phyloP scores from a whole-genome alignment of 2,113 vertebrate species.

The Gila orcuttii region DNA sequence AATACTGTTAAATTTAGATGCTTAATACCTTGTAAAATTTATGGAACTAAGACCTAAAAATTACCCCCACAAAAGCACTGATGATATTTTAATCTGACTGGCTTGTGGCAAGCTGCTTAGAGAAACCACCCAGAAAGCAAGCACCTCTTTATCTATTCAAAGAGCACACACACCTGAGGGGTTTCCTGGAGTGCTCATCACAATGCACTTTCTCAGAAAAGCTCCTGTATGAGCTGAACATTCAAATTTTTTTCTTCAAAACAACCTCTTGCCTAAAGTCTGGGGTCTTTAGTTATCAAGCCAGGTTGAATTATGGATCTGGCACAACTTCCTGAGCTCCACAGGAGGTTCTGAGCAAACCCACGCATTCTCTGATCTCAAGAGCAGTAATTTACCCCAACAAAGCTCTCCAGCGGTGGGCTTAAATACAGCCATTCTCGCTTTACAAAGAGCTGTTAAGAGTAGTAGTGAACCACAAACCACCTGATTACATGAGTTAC shows the following conservation, averaged over 20 bases:
- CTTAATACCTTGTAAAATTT: too few species aligned
- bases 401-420: constrained; percentile 27
- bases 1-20: too few species aligned
- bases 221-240: neutral
- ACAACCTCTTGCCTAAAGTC: neutral
- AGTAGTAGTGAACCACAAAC: constrained; percentile 2
- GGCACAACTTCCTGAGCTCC: neutral
- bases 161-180: neutral
- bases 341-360: constrained; percentile 17
- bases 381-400: constrained; percentile 23
- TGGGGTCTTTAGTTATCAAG: neutral
- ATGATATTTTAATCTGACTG: neutral
- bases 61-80: neutral
- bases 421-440: constrained; percentile 13
- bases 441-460: constrained; percentile 35
- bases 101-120: neutral
- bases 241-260: neutral
- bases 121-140: neutral
- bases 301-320: neutral
- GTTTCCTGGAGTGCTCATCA: neutral
- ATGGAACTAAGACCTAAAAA: too few species aligned
- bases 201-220: neutral
- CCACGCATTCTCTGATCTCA: constrained; percentile 27
- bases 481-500: neutral
- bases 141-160: neutral